phyloP scores from a whole-genome alignment of 1,140 invertebrate genomes.

The Drosophila leontia region DNA sequence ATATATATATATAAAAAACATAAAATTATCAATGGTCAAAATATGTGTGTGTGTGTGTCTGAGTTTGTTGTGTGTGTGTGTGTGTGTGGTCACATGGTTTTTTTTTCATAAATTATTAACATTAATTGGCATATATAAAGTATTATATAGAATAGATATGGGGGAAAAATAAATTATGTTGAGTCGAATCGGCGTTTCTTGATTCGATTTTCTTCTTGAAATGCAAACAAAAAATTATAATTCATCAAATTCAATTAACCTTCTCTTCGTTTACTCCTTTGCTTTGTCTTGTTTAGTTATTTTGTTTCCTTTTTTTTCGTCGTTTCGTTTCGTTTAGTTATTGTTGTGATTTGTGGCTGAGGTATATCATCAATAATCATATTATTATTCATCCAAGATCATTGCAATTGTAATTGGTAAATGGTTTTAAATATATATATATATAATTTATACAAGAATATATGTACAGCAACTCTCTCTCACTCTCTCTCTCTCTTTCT shows the following conservation, averaged over 20 bases:
- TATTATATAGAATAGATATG: constrained; percentile 44
- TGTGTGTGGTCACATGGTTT: too few species aligned
- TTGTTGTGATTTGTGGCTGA: constrained; percentile 47
- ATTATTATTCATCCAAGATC: constrained; percentile 42
- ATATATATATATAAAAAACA: constrained; percentile 57
- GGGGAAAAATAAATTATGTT: constrained; percentile 68
- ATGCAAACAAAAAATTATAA: constrained; percentile 18
- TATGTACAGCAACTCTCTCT: constrained; percentile 11
- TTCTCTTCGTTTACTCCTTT: constrained; percentile 5
- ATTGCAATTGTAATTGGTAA: constrained; percentile 41
- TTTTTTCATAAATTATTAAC: constrained; percentile 76
- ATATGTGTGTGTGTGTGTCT: constrained; percentile 34
- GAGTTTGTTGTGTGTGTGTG: constrained; percentile 20
- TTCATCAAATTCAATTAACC: constrained; percentile 24
- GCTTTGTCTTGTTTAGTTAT: constrained; percentile 14
- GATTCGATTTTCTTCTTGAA: constrained; percentile 21
- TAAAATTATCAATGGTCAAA: constrained; percentile 83
- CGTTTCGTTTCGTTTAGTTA: constrained; percentile 6
- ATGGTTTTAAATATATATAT: constrained; percentile 20
- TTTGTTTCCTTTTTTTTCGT: constrained; percentile 6
- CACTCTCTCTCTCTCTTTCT: constrained; percentile 1
- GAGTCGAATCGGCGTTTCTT: constrained; percentile 42
- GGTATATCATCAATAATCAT: constrained; percentile 58
- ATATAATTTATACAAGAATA: constrained; percentile 44
- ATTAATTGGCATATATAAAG: constrained; percentile 66